Evolutionary conservation across 2,113 vertebrate genomes (phyloP), one percentile per base, ranked within the genome.

Genomic region (Riparia riparia): DNA sequence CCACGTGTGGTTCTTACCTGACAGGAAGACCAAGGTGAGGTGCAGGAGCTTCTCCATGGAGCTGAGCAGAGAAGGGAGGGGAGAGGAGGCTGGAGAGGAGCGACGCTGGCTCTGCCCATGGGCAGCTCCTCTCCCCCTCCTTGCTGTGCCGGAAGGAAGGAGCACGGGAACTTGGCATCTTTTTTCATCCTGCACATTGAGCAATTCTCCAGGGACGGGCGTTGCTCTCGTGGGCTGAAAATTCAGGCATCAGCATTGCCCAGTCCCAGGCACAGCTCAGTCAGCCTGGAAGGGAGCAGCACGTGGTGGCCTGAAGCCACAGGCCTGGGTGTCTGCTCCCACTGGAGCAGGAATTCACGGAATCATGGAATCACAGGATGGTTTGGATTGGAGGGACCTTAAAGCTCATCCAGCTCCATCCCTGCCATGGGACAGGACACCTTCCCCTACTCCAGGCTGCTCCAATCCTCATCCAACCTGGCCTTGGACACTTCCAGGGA

Each of bases 91-190:
- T 50, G 65, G 29, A 72, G 57, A 57, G 68, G 54, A 88, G 50
- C 4, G 5, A 9, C 14, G 12, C 83, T 12, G 28, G 22, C 41
- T 74, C 78, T 93, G 95, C 94, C 80, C 47, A 39, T 78, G 93
- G 80, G 37, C 74, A 88, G 19, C 50, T 95, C 39, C 51, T 90
- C 85, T 76, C 12, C 21, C 37, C 37, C 53, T 86, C 64, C 77
- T 16, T 2, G 34, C 81, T 29, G 42, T 10, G 77, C 39, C 24
- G 65, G 93, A 95, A 95, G 76, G 92, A 92, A 77, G 78, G 95
- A 85, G 64, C 93, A 87, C 93, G 94, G 96, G 93, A 98, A 97
- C 97, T 95, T 89, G 92, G 90, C 94, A 94, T 95, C 90, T 66
- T 42, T 42, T 45, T 86, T 53, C 8, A 3, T 85, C 82, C 87